phyloP scores from a whole-genome alignment of 92 coral and sea anemone species.

The Phenganax subtilis region DNA sequence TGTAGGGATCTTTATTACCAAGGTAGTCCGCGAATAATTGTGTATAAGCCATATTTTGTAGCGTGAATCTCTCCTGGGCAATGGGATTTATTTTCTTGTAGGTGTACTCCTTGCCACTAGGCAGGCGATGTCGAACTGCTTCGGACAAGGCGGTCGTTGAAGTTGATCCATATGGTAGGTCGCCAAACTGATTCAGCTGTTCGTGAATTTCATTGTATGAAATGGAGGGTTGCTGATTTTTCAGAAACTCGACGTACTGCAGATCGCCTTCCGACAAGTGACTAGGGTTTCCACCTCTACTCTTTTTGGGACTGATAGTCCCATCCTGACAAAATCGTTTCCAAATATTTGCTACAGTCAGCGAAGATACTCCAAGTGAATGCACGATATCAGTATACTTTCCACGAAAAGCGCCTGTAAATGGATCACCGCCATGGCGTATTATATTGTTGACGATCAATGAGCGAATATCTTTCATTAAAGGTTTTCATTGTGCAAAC shows the following conservation, averaged over 20 bases:
- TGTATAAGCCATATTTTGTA: too few relatives aligned
- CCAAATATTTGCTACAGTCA: slow-evolving; percentile 46
- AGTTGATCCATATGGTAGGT: slow-evolving; percentile 31
- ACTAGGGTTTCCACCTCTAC: slow-evolving; percentile 40
- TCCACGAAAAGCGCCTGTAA: slow-evolving; percentile 37
- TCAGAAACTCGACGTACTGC: too few relatives aligned
- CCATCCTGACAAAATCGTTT: slow-evolving; percentile 31
- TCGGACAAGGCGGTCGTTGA: slow-evolving; percentile 25
- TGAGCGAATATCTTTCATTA: too few relatives aligned
- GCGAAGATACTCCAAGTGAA: slow-evolving; percentile 35
- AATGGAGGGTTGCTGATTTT: background rate
- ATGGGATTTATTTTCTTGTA: slow-evolving; percentile 20
- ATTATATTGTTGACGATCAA: too few relatives aligned
- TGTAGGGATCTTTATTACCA: too few relatives aligned
- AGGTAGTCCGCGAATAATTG: too few relatives aligned
- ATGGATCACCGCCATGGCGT: too few relatives aligned
- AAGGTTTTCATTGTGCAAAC: too few relatives aligned
- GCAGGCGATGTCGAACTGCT: slow-evolving; percentile 16
- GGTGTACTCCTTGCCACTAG: background rate
- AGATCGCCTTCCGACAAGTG: background rate
- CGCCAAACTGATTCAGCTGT: slow-evolving; percentile 39
- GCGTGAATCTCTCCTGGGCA: too few relatives aligned
- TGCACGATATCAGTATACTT: slow-evolving; percentile 34
- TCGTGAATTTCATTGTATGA: slow-evolving; percentile 37
- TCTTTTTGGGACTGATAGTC: slow-evolving; percentile 28